These are phyloP conservation scores for Urophycis tenuis DNA, from an alignment of 2,797 vertebrate genomes.

Conservation along the genomic window DNA sequence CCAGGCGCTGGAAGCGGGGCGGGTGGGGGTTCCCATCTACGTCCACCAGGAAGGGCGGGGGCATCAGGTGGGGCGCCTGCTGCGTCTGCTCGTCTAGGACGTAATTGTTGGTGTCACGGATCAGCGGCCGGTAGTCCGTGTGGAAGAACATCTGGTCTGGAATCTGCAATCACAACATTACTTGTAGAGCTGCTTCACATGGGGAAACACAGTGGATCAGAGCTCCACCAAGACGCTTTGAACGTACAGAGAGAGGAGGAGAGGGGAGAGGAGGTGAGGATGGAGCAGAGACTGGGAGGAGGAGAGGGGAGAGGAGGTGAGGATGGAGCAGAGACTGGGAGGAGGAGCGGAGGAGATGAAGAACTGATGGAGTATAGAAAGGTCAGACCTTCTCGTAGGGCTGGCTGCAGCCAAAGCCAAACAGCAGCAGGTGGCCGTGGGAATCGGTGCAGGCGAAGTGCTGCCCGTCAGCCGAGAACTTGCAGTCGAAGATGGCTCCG, in stretches of 20 bases:
- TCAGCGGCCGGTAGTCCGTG: constrained; percentile 94
- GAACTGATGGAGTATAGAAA: background rate
- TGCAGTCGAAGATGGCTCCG: constrained; percentile 96
- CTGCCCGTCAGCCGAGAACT: constrained; percentile 94
- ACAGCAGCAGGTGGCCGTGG: constrained; percentile 92
- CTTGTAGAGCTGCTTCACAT: background rate
- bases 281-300: too few relatives aligned
- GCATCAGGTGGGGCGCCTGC: constrained; percentile 98
- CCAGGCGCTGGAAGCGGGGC: constrained; percentile 83
- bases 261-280: background rate
- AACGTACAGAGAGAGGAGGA: background rate
- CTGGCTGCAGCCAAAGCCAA: constrained; percentile 94
- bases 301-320: too few relatives aligned
- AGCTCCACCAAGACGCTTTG: background rate
- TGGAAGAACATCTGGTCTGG: constrained; percentile 99
- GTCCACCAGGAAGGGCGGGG: constrained; percentile 94
- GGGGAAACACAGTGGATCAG: background rate
- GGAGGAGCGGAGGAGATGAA: background rate
- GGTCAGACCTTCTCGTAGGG: constrained; percentile 85
- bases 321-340: too few relatives aligned
- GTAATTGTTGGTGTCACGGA: constrained; percentile 96
- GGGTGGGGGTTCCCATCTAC: constrained; percentile 97
- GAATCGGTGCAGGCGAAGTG: constrained; percentile 98
- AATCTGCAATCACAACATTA: constrained; percentile 68
- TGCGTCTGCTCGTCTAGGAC: constrained; percentile 98